Base-by-base conservation (phyloP, 2,113 vertebrate genomes). In the Catharus fuscescens region DNA sequence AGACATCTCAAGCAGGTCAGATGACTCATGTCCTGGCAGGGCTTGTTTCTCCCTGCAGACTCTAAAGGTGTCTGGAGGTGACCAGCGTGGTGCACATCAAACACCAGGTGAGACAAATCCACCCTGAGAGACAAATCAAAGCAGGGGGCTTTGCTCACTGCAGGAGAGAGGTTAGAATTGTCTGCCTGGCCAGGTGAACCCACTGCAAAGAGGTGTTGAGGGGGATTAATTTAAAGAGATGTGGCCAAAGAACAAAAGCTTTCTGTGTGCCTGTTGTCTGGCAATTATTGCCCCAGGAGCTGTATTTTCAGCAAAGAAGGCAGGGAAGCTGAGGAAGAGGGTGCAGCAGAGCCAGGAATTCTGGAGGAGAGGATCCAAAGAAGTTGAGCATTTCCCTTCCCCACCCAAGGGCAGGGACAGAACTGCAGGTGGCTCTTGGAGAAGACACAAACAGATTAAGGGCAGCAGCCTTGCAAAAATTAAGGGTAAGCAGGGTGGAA, bases 11-110 rank as follows among this genome's bases (percentile, higher is more conserved):
- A 47, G 94, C 70, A 96, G 96, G 96, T 92, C 94, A 67, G 86
- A 96, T 97, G 94, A 97, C 91, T 96, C 96, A 97, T 47, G 94
- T 92, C 83, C 91, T 93, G 92, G 94, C 92, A 78, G 54, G 18
- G 54, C 82, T 92, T 62, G 42, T 83, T 95, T 92, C 90, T 94
- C 88, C 88, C 90, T 88, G 59, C 79, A 95, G 79, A 23, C 66
- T 80, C 67, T 40, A 74, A 93, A 88, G 79, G 64, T 79, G 94
- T 50, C 29, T 2, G 34, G 88, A 96, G 96, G 96, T 96, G 92
- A 42, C 56, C 92, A 92, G 10, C 4, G 4, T 28, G 60, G 71
- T 71, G 81, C 80, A 62, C 67, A 78, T 83, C 64, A 83, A 90
- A 80, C 42, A 56, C 76, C 15, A 70, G 92, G 88, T 50, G 78